These are phyloP conservation scores for Dasypogon diadema DNA, from an alignment of 2,888 invertebrate species.

Conservation along the genomic window DNA sequence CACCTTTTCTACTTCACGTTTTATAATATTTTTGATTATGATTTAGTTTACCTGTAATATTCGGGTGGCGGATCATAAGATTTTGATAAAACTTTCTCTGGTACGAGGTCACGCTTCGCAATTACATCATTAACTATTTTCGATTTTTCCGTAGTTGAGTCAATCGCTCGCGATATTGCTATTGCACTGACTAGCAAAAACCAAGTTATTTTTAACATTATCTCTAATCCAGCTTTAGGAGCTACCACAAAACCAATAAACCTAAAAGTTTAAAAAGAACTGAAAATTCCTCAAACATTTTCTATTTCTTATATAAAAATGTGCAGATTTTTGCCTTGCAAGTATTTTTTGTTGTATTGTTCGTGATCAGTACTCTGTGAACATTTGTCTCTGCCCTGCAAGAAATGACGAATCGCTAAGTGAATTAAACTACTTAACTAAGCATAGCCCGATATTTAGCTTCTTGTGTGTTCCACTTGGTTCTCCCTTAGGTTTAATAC, in stretches of 20 bases:
- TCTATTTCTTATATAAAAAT: slow-evolving; percentile 16
- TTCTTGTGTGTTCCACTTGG: slow-evolving; percentile 33
- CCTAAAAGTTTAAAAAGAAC: background rate
- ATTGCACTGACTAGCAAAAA: background rate
- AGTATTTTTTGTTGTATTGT: slow-evolving; percentile 40
- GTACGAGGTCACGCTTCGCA: slow-evolving; percentile 51
- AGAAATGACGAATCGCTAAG: background rate
- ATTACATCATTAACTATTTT: slow-evolving; percentile 1
- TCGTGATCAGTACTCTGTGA: slow-evolving; percentile 39
- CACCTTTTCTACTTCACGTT: too few species aligned
- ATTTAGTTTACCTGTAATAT: slow-evolving; percentile 54
- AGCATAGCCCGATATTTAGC: slow-evolving; percentile 21
- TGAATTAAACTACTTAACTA: slow-evolving; percentile 22
- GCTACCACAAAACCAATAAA: too few species aligned
- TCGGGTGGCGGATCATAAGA: slow-evolving; percentile 52
- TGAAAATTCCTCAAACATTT: background rate
- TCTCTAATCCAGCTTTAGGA: too few species aligned
- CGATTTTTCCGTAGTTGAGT: slow-evolving; percentile 7
- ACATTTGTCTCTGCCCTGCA: background rate
- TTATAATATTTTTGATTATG: too few species aligned
- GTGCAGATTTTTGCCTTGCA: background rate
- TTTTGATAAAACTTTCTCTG: slow-evolving; percentile 40
- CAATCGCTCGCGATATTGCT: background rate
- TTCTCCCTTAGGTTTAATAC: too few species aligned
- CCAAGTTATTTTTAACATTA: background rate